Conservation (phyloP, 2,888 invertebrate species). For the Zygogramma bicolorata region DNA sequence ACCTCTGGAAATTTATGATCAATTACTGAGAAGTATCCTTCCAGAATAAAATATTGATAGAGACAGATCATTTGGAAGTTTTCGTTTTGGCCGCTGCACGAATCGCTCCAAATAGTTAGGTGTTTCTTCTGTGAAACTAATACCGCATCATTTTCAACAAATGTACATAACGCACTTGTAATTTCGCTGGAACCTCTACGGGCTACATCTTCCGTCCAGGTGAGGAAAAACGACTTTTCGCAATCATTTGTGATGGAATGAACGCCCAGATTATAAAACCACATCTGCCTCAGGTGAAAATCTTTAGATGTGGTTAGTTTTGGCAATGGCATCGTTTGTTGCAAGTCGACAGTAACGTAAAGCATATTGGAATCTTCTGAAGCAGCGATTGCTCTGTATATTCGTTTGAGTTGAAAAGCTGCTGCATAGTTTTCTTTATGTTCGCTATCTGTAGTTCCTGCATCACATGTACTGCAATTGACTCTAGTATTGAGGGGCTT, state of each 20-base stretch:
- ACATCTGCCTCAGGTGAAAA: constrained; percentile 47
- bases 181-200: constrained; percentile 3
- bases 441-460: constrained; percentile 5
- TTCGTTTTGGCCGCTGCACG: constrained; percentile 56
- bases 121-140: not conserved
- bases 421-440: constrained; percentile 25
- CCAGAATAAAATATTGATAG: constrained; percentile 51
- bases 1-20: constrained; percentile 58
- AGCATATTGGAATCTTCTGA: not conserved
- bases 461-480: constrained; percentile 24
- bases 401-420: constrained; percentile 31
- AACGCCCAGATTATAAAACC: constrained; percentile 46
- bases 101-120: constrained; percentile 50
- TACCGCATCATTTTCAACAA: not conserved
- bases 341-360: constrained; percentile 46
- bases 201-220: constrained; percentile 52
- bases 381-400: constrained; percentile 17
- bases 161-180: not conserved
- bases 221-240: constrained; percentile 29
- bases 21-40: constrained; percentile 51
- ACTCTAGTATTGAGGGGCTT: too few species aligned
- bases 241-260: constrained; percentile 27
- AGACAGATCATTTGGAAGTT: constrained; percentile 51
- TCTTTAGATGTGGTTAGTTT: constrained; percentile 44
- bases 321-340: constrained; percentile 45